Evolutionary conservation across 2,113 vertebrate species (phyloP), one percentile per base, ranked within the genome.

Genomic region (Ceratotherium simum): DNA sequence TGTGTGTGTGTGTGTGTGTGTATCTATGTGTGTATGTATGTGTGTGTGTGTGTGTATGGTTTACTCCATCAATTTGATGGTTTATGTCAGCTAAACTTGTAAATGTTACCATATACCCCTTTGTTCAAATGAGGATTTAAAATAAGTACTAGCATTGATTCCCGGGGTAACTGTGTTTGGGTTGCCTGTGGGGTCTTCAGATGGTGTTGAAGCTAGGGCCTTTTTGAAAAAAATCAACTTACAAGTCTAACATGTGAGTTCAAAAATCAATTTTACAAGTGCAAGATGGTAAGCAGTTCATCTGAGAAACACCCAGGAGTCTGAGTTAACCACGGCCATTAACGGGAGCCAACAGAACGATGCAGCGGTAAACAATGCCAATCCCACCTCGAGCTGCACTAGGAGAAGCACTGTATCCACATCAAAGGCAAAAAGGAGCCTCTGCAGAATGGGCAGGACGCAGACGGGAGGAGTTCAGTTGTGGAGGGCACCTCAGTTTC

Each of bases 191-290:
- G 80, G n/a, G 23, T 95, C 91, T 94, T 69, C 65, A 76, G 33
- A 90, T 51, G 27, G 11, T 58, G 29, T 29, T 67, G 46, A 91
- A 82, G 16, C 21, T 67, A 42, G 14, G 42, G 25, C 89, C 17
- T 92, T 84, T 36, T 23, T 29, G 25, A 78, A 58, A 62, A 80
- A 83, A 81, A 48, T 80, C 80, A 96, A 89, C 60, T 33, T 79
- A 91, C 5, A 75, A 31, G 48, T 89, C 27, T 86, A 86, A 91
- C 56, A 29, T 42, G 51, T 90, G 86, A 64, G n/a, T 69, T 87
- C 79, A 93, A 95, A 96, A 83, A 83, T 83, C 92, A 96, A 48
- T 92, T 96, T 91, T 81, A 76, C 86, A 95, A 93, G 95, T 85
- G 33, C 42, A 95, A 91, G 76, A 91, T 79, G 73, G 58, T 82